phyloP scores from a whole-genome alignment of 2,888 invertebrate species.

The Hofmannophila pseudospretella region DNA sequence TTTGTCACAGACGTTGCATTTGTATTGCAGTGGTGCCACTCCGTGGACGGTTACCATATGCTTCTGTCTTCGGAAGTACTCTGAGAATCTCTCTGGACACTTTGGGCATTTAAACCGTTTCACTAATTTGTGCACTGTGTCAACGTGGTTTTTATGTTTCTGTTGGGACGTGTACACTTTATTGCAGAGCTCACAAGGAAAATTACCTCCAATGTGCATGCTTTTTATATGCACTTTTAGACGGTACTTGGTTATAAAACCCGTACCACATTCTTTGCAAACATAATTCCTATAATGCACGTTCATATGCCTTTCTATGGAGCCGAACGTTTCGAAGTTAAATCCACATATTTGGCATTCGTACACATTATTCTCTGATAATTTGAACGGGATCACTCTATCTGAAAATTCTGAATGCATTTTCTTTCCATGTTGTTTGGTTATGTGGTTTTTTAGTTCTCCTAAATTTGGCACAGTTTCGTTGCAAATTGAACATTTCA shows the following conservation, averaged over 20 bases:
- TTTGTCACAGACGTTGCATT: constrained; percentile 56
- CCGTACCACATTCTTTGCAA: constrained; percentile 55
- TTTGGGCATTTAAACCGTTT: constrained; percentile 54
- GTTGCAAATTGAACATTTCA: constrained; percentile 48
- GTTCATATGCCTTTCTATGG: constrained; percentile 65
- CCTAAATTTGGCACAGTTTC: constrained; percentile 29
- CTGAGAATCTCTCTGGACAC: constrained; percentile 50
- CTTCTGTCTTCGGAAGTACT: constrained; percentile 53
- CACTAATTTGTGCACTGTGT: constrained; percentile 45
- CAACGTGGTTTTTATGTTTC: constrained; percentile 49
- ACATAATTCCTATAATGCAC: constrained; percentile 59
- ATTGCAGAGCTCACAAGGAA: constrained; percentile 48
- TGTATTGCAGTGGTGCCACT: constrained; percentile 42
- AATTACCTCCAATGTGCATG: constrained; percentile 40
- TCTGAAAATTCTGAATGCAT: constrained; percentile 41
- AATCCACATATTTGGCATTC: constrained; percentile 56
- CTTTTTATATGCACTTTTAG: constrained; percentile 51
- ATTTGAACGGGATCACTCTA: constrained; percentile 53
- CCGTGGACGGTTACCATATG: constrained; percentile 55
- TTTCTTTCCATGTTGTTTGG: constrained; percentile 43
- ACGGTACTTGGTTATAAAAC: constrained; percentile 54
- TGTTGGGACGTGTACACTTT: constrained; percentile 45
- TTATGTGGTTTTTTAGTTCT: constrained; percentile 48
- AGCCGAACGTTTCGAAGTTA: constrained; percentile 58
- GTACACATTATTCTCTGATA: constrained; percentile 32